These are phyloP conservation scores for Cephus runcator DNA, from an alignment of 2,888 invertebrate genomes.

Conservation along the genomic window DNA sequence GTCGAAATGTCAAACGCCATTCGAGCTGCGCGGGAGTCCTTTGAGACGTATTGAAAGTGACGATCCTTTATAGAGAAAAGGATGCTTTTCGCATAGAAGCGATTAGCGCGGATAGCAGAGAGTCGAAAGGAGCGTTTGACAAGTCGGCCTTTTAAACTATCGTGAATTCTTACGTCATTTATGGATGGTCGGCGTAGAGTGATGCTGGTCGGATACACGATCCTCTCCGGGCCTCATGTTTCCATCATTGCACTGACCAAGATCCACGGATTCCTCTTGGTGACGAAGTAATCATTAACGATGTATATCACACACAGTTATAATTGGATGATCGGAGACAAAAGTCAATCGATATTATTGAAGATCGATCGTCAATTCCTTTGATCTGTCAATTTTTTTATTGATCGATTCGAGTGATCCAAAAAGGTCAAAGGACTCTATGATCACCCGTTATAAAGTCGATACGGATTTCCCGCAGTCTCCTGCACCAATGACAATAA, in stretches of 20 bases:
- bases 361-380: background rate
- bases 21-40: background rate
- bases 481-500: background rate
- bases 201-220: constrained; percentile 51
- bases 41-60: background rate
- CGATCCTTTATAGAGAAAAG: background rate
- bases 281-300: background rate
- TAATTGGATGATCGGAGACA: background rate
- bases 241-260: constrained; percentile 53
- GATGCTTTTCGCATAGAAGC: background rate
- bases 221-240: constrained; percentile 60
- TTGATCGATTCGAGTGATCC: background rate
- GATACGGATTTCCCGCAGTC: background rate
- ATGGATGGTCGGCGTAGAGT: constrained; percentile 53
- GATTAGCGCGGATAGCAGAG: background rate
- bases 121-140: background rate
- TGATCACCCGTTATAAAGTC: background rate
- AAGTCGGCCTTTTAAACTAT: constrained; percentile 9
- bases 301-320: background rate
- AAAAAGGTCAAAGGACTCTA: background rate
- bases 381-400: background rate
- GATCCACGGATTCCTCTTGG: constrained; percentile 46
- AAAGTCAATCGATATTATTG: background rate
- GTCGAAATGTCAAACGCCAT: background rate
- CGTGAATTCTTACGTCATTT: constrained; percentile 59